Evolutionary conservation across 2,113 vertebrate genomes (phyloP).

Genomic region (Sigmodon hispidus): DNA sequence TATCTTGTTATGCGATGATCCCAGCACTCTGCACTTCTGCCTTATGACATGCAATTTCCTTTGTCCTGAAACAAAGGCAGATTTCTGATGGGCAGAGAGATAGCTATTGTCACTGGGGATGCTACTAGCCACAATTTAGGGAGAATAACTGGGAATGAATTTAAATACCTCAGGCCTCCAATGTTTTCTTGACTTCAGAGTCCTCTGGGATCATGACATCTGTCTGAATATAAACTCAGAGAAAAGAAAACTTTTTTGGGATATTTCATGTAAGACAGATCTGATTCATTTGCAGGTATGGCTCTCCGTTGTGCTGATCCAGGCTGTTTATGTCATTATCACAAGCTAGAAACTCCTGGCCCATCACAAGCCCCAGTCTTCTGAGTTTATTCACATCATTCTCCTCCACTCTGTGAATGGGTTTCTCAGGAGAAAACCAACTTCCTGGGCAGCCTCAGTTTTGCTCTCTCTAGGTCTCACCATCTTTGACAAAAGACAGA

Average conservation of each 20-base stretch:
- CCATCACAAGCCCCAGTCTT: not conserved
- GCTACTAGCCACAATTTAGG: not conserved
- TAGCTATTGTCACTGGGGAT: not conserved
- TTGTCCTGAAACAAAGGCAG: not conserved
- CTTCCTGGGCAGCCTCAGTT: not conserved
- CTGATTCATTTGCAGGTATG: not conserved
- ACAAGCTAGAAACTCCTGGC: not conserved
- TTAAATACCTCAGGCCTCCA: not conserved
- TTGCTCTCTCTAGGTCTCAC: not conserved
- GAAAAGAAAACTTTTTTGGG: not conserved
- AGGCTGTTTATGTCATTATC: not conserved
- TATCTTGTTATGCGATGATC: not conserved
- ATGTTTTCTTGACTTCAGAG: not conserved
- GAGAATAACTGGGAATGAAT: not conserved
- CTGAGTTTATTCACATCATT: not conserved
- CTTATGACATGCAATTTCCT: not conserved
- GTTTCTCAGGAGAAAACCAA: not conserved
- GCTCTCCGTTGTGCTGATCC: not conserved
- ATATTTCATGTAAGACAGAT: not conserved
- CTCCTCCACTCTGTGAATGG: not conserved
- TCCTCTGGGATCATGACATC: not conserved
- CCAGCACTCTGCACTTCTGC: not conserved
- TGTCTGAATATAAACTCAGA: conserved; percentile 10
- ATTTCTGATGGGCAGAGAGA: not conserved
- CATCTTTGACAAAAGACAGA: not conserved